These are phyloP conservation scores for Zoanthus sociatus DNA, from an alignment of 92 coral and sea anemone genomes.

Conservation along the genomic window DNA sequence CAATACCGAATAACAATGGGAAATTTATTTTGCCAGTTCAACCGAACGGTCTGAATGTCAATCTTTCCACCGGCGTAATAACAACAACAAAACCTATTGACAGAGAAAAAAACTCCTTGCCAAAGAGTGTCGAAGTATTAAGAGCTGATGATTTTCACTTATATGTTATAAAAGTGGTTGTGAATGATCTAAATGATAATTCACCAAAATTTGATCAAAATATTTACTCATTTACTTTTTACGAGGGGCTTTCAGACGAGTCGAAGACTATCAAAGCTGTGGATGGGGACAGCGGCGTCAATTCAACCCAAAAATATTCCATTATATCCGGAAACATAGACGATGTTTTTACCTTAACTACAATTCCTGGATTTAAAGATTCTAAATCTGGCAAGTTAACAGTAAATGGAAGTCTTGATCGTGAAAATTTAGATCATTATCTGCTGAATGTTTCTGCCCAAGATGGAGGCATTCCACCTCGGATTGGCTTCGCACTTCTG, in stretches of 20 bases:
- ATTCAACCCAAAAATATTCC: slow-evolving; percentile 76
- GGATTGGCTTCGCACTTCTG: slow-evolving; percentile 61
- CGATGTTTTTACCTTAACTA: slow-evolving; percentile 63
- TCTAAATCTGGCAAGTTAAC: slow-evolving; percentile 62
- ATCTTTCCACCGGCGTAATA: slow-evolving; percentile 60
- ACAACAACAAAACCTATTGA: slow-evolving; percentile 71
- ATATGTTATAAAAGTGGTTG: slow-evolving; percentile 61
- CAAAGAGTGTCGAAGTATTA: background rate
- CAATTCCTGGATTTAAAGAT: slow-evolving; percentile 39
- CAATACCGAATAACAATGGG: slow-evolving; percentile 48
- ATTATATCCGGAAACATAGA: slow-evolving; percentile 90
- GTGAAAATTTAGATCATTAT: slow-evolving; percentile 74
- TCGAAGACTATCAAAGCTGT: slow-evolving; percentile 56
- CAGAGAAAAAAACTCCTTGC: slow-evolving; percentile 69
- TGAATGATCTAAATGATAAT: slow-evolving; percentile 92
- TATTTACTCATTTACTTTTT: slow-evolving; percentile 49
- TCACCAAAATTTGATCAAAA: slow-evolving; percentile 73
- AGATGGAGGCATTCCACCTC: slow-evolving; percentile 87
- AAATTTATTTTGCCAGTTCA: background rate
- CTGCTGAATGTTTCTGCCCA: slow-evolving; percentile 87
- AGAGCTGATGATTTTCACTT: background rate
- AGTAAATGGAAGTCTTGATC: slow-evolving; percentile 75
- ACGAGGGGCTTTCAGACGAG: slow-evolving; percentile 63
- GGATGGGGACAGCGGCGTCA: slow-evolving; percentile 80
- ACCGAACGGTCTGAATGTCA: background rate